Percentiles rank a stretch among this genome's conserved stretches.
Evolutionary conservation across 2,113 vertebrate species (phyloP).

Genomic region (Tinamus guttatus): DNA sequence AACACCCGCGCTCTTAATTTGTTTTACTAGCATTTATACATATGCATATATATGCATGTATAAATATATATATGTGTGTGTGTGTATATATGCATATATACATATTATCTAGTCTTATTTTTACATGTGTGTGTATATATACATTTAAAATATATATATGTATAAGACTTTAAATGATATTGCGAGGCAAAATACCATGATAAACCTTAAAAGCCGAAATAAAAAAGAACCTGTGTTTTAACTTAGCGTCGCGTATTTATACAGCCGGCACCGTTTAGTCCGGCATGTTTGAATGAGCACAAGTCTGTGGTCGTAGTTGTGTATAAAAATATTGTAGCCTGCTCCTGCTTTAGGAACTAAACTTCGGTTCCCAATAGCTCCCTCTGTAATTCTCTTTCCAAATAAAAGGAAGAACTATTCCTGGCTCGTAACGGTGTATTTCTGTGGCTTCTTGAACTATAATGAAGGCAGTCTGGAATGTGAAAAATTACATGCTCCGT

Average conservation of each 20-base stretch:
- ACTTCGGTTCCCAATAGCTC: slow-evolving; percentile 71
- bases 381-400: slow-evolving; percentile 86
- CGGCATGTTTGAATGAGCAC: slow-evolving; percentile 71
- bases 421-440: slow-evolving; percentile 82
- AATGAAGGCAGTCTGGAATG: slow-evolving; percentile 81
- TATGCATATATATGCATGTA: too few species aligned
- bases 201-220: slow-evolving; percentile 80
- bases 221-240: slow-evolving; percentile 85
- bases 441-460: slow-evolving; percentile 84
- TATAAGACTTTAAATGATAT: slow-evolving; percentile 72
- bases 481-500: slow-evolving; percentile 66
- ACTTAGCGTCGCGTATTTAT: slow-evolving; percentile 73
- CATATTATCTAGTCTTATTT: too few species aligned
- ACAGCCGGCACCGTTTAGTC: slow-evolving; percentile 89
- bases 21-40: not conserved
- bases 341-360: slow-evolving; percentile 72
- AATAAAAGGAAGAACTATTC: slow-evolving; percentile 87
- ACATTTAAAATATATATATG: too few species aligned
- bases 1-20: slow-evolving; percentile 57
- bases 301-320: slow-evolving; percentile 79
- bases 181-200: slow-evolving; percentile 75
- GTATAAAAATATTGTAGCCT: slow-evolving; percentile 82
- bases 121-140: too few species aligned
- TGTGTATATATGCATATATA: too few species aligned
- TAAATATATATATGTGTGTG: too few species aligned